phyloP scores from a whole-genome alignment of 2,113 vertebrate genomes.

The Pandion haliaetus region DNA sequence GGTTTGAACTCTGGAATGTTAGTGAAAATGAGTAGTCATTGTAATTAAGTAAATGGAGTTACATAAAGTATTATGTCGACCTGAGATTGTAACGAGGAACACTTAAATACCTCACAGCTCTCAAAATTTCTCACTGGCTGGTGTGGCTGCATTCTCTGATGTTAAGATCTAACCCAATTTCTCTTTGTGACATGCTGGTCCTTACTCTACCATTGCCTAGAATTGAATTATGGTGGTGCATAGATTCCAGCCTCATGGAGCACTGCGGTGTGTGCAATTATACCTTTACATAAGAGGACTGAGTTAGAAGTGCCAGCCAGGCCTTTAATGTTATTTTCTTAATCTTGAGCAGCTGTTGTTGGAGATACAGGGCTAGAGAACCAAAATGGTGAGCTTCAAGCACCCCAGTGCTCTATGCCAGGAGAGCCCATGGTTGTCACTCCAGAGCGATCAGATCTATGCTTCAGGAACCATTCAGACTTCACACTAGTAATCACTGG shows the following conservation, averaged over 20 bases:
- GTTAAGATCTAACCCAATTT: not conserved
- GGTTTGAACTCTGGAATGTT: not conserved
- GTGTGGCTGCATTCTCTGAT: not conserved
- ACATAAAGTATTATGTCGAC: not conserved
- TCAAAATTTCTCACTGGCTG: not conserved
- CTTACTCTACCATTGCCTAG: not conserved
- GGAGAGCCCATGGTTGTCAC: not conserved
- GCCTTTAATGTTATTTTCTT: not conserved
- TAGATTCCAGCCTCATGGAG: not conserved
- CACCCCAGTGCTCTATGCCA: not conserved
- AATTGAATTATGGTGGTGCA: not conserved
- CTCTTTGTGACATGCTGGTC: not conserved
- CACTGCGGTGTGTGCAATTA: not conserved
- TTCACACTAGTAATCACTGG: not conserved
- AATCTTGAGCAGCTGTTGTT: conserved; percentile 14
- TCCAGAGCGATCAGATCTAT: not conserved
- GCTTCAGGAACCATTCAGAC: not conserved
- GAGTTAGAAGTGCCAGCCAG: not conserved
- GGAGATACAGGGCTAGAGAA: not conserved
- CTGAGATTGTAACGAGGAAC: not conserved
- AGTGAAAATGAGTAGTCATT: not conserved
- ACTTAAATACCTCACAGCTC: not conserved
- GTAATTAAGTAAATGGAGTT: not conserved
- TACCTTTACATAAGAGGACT: not conserved
- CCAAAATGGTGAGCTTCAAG: not conserved